phyloP scores from a whole-genome alignment of 1,140 invertebrate species.

The Aphidius gifuensis region DNA sequence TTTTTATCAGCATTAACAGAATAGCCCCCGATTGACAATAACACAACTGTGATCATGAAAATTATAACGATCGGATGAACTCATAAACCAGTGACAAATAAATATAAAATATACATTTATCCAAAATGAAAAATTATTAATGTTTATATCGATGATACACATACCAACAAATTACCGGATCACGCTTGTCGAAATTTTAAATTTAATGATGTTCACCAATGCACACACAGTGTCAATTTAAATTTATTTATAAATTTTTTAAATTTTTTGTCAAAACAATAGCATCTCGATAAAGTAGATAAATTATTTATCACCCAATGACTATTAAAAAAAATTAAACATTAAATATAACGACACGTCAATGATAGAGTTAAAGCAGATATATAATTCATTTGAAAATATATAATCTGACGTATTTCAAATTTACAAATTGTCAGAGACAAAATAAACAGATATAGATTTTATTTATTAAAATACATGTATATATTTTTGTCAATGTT shows the following conservation, averaged over 20 bases:
- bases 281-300: neutral
- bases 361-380: too few species aligned
- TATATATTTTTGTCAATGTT: too few species aligned
- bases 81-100: neutral
- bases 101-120: neutral
- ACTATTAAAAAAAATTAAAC: too few species aligned
- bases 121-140: conserved; percentile 19
- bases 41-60: neutral
- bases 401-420: too few species aligned
- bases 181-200: conserved; percentile 16
- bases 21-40: neutral
- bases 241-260: neutral
- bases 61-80: conserved; percentile 21
- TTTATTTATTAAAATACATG: too few species aligned
- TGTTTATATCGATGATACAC: conserved; percentile 18
- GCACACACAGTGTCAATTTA: neutral
- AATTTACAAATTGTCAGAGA: too few species aligned
- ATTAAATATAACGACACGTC: too few species aligned
- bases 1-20: conserved; percentile 3
- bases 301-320: neutral
- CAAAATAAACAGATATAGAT: too few species aligned
- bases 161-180: conserved; percentile 1
- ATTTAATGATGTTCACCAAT: conserved; percentile 13
- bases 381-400: too few species aligned
- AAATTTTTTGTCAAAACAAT: neutral